phyloP scores from a whole-genome alignment of 2,888 invertebrate genomes.

The Polydrusus cervinus region DNA sequence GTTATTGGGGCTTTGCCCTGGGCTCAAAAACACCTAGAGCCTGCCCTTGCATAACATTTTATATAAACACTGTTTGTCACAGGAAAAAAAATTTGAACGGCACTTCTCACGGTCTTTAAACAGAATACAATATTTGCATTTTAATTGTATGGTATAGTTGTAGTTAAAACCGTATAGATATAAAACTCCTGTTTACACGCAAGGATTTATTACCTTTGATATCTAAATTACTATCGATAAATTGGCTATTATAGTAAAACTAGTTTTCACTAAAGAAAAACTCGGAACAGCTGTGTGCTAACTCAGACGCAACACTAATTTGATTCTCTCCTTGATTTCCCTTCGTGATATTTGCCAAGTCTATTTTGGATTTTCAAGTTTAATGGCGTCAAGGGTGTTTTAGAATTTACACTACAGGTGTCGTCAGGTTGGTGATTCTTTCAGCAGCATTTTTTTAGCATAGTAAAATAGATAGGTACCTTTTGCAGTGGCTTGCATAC shows the following conservation, averaged over 20 bases:
- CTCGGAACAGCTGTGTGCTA: slow-evolving; percentile 14
- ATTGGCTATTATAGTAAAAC: slow-evolving; percentile 2
- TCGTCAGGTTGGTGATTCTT: slow-evolving; percentile 7
- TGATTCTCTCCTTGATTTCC: slow-evolving; percentile 29
- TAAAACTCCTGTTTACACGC: not conserved
- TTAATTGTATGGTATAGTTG: no score
- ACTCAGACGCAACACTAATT: slow-evolving; percentile 31
- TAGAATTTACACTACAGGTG: slow-evolving; percentile 9
- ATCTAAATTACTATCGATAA: slow-evolving; percentile 20
- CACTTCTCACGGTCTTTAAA: no score
- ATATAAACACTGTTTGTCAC: no score
- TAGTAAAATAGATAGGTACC: no score
- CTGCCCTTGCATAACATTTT: no score
- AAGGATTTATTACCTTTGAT: slow-evolving; percentile 23
- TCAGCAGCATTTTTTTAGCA: not conserved
- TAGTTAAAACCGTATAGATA: not conserved
- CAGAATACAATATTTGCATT: no score
- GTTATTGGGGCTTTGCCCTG: no score
- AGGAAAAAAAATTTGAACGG: no score
- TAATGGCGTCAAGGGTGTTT: slow-evolving; percentile 30
- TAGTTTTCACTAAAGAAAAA: slow-evolving; percentile 23
- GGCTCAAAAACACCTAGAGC: no score
- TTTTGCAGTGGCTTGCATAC: no score
- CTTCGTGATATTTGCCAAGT: slow-evolving; percentile 42
- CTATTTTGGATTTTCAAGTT: slow-evolving; percentile 49